Evolutionary conservation across 2,797 vertebrate species (phyloP).

Genomic region (Poliocrania exsul): DNA sequence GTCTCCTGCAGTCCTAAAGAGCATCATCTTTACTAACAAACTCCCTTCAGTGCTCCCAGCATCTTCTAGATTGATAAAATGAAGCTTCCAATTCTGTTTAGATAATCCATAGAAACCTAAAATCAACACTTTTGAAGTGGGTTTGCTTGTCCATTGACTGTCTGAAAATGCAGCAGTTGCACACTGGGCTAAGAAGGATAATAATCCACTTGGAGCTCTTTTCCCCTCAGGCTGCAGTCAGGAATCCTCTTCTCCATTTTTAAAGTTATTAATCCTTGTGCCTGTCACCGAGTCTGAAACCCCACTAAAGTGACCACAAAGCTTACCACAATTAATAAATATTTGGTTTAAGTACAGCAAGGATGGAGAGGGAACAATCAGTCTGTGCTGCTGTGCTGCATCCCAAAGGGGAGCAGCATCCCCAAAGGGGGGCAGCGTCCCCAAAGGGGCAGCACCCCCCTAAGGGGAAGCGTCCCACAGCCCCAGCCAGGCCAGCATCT

Average conservation of each 20-base stretch:
- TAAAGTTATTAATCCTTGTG: not conserved
- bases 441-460: too few relatives aligned
- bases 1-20: not conserved
- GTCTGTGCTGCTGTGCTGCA: not conserved
- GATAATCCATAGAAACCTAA: not conserved
- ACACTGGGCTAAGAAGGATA: not conserved
- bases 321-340: not conserved
- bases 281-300: not conserved
- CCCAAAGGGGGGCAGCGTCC: too few relatives aligned
- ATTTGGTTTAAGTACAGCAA: not conserved
- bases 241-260: not conserved
- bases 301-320: not conserved
- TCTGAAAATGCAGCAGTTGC: not conserved
- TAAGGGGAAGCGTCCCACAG: not conserved
- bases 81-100: not conserved
- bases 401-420: not conserved
- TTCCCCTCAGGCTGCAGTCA: not conserved
- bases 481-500: not conserved
- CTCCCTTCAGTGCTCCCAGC: not conserved
- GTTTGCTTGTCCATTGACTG: not conserved
- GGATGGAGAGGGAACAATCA: not conserved
- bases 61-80: not conserved
- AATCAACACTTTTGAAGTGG: not conserved
- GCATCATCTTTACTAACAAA: not conserved
- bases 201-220: not conserved